phyloP scores from a whole-genome alignment of 2,113 vertebrate genomes.

The Patagioenas fasciata region DNA sequence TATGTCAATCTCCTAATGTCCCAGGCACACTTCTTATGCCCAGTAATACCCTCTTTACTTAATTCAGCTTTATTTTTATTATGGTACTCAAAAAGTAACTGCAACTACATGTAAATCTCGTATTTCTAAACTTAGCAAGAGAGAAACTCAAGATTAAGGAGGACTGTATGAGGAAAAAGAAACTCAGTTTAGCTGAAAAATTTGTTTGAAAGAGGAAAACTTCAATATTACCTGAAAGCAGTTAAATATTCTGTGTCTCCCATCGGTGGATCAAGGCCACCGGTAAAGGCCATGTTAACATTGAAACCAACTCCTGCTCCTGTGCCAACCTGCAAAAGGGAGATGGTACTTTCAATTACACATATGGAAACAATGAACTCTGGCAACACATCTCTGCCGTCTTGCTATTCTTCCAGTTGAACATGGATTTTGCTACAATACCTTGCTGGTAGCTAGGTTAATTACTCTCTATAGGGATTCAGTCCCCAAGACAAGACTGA shows the following conservation, averaged over 20 bases:
- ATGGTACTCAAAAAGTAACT: neutral
- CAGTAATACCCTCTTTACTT: neutral
- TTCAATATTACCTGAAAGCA: conserved; percentile 87
- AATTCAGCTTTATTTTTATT: neutral
- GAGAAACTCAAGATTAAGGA: neutral
- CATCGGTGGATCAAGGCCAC: conserved; percentile 95
- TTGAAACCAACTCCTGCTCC: conserved; percentile 92
- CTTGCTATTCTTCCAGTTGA: neutral
- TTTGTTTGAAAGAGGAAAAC: neutral
- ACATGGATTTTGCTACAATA: neutral
- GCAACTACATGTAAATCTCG: neutral
- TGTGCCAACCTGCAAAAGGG: conserved; percentile 83
- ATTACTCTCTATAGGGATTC: neutral
- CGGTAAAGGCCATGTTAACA: conserved; percentile 96
- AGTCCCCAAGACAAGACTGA: neutral
- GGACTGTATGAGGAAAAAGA: fast-evolving
- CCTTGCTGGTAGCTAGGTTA: neutral
- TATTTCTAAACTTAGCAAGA: neutral
- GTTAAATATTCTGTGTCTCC: conserved; percentile 91
- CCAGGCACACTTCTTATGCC: neutral
- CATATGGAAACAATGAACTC: fast-evolving
- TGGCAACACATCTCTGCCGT: neutral
- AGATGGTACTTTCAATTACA: neutral
- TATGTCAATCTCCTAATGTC: neutral
- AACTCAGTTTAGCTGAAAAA: neutral